phyloP scores from a whole-genome alignment of 2,113 vertebrate genomes.

The Morone chrysops region DNA sequence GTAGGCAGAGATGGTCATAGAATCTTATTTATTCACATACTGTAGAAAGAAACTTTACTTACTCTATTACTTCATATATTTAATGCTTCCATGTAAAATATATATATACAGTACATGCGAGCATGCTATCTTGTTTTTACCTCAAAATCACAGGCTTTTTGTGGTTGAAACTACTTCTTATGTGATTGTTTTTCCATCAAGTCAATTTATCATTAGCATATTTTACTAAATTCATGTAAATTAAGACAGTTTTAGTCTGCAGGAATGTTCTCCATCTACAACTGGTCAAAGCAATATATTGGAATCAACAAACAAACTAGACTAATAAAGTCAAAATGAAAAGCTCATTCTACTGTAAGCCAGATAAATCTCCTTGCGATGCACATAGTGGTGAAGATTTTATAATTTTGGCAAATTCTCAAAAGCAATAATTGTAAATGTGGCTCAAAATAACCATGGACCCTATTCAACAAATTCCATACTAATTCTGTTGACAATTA shows the following conservation, averaged over 20 bases:
- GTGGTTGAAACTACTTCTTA: not conserved
- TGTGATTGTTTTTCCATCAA: not conserved
- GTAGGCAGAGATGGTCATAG: slow-evolving; percentile 22
- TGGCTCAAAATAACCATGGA: slow-evolving; percentile 4
- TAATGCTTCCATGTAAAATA: not conserved
- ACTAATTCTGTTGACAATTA: not conserved
- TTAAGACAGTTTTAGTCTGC: not conserved
- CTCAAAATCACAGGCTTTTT: not conserved
- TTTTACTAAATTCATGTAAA: not conserved
- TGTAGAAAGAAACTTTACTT: not conserved
- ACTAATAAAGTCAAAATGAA: not conserved
- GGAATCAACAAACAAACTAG: not conserved
- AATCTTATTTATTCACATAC: slow-evolving; percentile 10
- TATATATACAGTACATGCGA: not conserved
- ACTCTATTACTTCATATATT: not conserved
- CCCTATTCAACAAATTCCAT: not conserved
- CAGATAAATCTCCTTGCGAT: not conserved
- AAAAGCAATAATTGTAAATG: slow-evolving; percentile 19
- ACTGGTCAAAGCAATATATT: slow-evolving; percentile 3
- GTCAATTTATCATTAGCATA: not conserved
- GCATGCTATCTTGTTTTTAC: not conserved
- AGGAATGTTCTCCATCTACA: not conserved
- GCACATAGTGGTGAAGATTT: not conserved
- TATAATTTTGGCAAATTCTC: not conserved
- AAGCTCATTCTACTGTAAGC: not conserved